Base-by-base conservation (phyloP, 1,140 invertebrate species). In the Zaprionus ghesquierei region DNA sequence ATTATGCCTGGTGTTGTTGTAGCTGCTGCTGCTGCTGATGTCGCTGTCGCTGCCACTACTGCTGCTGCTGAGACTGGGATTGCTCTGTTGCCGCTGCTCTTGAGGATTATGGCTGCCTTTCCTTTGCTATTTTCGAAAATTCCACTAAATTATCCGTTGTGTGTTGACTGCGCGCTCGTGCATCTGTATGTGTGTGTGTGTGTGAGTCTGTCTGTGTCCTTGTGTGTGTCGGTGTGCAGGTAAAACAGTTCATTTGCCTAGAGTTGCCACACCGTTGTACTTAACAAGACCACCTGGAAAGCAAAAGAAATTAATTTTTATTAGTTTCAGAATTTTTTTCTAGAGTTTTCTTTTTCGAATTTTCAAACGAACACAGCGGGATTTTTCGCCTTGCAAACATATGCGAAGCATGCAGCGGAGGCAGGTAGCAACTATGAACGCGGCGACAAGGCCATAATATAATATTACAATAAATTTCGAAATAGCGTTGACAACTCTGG, bases 211-310 rank as follows among this genome's bases (percentile, higher is more conserved):
- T 69, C 33, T 76, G 50, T 66, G n/a, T n/a, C n/a, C n/a, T n/a
- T 29, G 29, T 29, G 58, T 15, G 27, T 73, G 68, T 69, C 33
- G 72, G 50, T 66, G 61, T 76, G 73, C 82, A 86, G 82, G 82
- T 86, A 86, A 89, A 87, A 87, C 82, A 89, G 84, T 87, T 87
- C 72, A 87, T 87, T 87, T 87, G 76, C 71, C 51, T 79, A 87
- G 82, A 51, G 82, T 87, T 87, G 84, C 79, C 82, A 89, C 54
- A 51, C 46, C 35, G 62, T 29, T 53, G 20, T n/a, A 69, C 33
- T 58, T 53, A 6, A 15, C 18, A n/a, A 58, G 82, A 87, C 82
- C 82, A 87, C 82, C 82, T 87, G 84, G 82, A 87, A 79, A 55
- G 82, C 60, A 15, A 41, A 8, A 53, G 66, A 69, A 56, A 64